Percentiles rank a stretch among this genome's conserved stretches.
phyloP scores from a whole-genome alignment of 2,888 invertebrate species.

The Adelognathus sp. region DNA sequence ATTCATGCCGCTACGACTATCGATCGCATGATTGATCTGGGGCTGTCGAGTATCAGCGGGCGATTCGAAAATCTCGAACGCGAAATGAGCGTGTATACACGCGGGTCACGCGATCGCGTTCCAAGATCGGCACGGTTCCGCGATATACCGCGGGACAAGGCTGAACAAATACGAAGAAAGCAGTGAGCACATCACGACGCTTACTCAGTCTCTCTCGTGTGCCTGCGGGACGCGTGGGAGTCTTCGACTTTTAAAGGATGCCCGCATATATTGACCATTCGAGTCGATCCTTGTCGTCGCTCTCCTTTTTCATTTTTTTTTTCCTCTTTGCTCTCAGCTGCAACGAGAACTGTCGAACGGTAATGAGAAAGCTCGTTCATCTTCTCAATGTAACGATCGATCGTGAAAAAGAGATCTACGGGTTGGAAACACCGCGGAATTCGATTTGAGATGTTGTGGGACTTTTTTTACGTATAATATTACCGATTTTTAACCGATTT shows the following conservation, averaged over 20 bases:
- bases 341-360: neutral
- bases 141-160: slow-evolving; percentile 1
- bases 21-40: slow-evolving; percentile 38
- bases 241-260: slow-evolving; percentile 5
- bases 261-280: slow-evolving; percentile 17
- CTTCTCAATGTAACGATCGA: neutral
- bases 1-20: slow-evolving; percentile 3
- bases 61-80: slow-evolving; percentile 28
- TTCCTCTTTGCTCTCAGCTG: no score
- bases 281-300: neutral
- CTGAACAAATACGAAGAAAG: slow-evolving; percentile 24
- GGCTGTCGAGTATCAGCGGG: slow-evolving; percentile 13
- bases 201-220: slow-evolving; percentile 6
- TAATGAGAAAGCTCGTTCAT: neutral
- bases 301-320: neutral
- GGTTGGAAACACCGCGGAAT: neutral
- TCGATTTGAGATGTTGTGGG: neutral
- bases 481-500: no score
- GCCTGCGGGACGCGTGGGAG: slow-evolving; percentile 19
- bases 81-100: slow-evolving; percentile 19
- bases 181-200: slow-evolving; percentile 17
- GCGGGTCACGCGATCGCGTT: slow-evolving; percentile 44
- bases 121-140: slow-evolving; percentile 19
- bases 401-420: neutral
- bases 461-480: neutral